These are phyloP conservation scores for Castor canadensis DNA, from an alignment of 2,113 vertebrate genomes.

Conservation along the genomic window DNA sequence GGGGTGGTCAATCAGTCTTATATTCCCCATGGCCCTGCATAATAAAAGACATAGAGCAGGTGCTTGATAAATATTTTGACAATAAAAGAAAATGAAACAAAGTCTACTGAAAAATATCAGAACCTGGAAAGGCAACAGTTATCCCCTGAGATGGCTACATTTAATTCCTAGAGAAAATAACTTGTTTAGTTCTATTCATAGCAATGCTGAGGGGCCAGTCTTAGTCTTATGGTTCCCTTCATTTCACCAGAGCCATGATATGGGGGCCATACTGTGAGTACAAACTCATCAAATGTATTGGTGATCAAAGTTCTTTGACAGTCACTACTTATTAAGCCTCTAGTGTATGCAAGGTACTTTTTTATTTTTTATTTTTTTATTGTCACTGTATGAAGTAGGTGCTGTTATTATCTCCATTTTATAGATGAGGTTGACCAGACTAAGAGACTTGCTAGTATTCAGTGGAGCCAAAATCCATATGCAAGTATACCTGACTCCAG, in stretches of 20 bases:
- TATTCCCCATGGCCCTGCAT: background rate
- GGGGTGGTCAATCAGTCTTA: background rate
- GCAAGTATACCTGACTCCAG: conserved; percentile 12
- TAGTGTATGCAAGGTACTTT: background rate
- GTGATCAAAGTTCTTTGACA: background rate
- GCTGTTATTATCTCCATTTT: conserved; percentile 42
- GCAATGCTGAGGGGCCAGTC: background rate
- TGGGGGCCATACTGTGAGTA: background rate
- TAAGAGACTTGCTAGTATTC: background rate
- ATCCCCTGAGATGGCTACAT: background rate
- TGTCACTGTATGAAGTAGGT: conserved; percentile 23
- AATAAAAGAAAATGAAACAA: conserved; percentile 18
- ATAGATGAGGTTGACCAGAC: background rate
- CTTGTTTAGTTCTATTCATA: background rate
- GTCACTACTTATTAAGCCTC: background rate
- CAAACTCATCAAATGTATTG: background rate
- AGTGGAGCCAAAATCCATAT: background rate
- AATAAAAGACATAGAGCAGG: background rate
- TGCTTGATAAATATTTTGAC: conserved; percentile 41
- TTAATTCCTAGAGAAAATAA: conserved; percentile 28
- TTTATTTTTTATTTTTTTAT: conserved; percentile 6
- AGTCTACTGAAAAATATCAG: background rate
- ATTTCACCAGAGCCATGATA: background rate
- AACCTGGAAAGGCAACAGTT: background rate
- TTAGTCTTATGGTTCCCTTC: background rate